Conservation (phyloP, 2,797 vertebrate species). For the Mormyrus proboscirostris region DNA sequence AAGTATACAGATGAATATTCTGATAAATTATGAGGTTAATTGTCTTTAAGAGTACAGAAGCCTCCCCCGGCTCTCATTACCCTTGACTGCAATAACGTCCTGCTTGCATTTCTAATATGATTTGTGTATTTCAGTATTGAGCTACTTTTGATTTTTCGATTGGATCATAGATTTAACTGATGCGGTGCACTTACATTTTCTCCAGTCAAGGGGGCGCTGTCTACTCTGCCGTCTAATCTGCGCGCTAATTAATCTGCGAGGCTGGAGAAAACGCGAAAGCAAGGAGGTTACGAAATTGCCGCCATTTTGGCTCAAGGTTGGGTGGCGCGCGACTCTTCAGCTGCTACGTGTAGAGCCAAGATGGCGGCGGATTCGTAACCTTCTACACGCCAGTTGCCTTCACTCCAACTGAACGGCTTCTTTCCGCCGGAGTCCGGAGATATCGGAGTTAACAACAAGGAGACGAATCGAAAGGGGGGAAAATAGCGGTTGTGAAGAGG, state of each 20-base stretch:
- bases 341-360: constrained; percentile 44
- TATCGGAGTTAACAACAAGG: constrained; percentile 26
- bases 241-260: constrained; percentile 17
- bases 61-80: background rate
- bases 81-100: background rate
- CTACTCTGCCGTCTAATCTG: background rate
- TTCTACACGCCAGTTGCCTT: constrained; percentile 42
- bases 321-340: constrained; percentile 19
- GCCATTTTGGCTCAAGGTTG: constrained; percentile 50
- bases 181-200: constrained; percentile 20
- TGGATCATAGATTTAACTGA: background rate
- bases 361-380: constrained; percentile 51
- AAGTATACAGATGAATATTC: background rate
- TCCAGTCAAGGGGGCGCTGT: constrained; percentile 35
- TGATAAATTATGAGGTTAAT: background rate
- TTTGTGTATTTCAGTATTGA: background rate
- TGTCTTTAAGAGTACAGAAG: background rate
- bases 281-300: constrained; percentile 47
- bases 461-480: constrained; percentile 35
- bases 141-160: background rate
- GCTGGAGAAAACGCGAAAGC: constrained; percentile 3
- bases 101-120: background rate
- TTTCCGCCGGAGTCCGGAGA: constrained; percentile 29
- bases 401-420: constrained; percentile 52
- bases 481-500: background rate